Conservation (phyloP, 2,888 invertebrate genomes). For the Caenorhabditis imperialis region DNA sequence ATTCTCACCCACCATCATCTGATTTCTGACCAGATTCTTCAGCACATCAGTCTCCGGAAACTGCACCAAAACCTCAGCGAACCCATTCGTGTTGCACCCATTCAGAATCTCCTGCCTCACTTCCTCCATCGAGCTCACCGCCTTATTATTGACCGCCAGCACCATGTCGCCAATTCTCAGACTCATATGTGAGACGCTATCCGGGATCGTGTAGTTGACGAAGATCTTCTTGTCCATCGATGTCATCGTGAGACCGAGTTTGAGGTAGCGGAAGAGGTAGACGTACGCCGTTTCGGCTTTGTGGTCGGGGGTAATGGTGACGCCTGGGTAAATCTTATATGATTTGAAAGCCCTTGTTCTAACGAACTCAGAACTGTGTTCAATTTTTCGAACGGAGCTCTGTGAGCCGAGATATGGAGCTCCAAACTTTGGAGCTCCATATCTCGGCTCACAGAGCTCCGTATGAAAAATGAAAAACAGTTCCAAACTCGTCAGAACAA, state of each 20-base stretch:
- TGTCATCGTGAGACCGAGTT: conserved; percentile 31
- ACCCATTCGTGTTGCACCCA: conserved; percentile 13
- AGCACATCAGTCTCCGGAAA: conserved; percentile 23
- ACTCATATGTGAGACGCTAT: conserved; percentile 9
- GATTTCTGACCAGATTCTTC: conserved; percentile 22
- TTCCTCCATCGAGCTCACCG: conserved; percentile 5
- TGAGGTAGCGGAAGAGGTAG: conserved; percentile 29
- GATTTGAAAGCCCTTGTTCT: too few relatives aligned
- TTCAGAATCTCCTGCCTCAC: conserved; percentile 7
- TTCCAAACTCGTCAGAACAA: too few relatives aligned
- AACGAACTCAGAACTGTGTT: too few relatives aligned
- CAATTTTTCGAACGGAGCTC: too few relatives aligned
- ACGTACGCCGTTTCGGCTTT: conserved; percentile 3
- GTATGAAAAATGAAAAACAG: too few relatives aligned
- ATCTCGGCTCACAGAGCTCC: too few relatives aligned
- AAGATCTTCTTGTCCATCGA: conserved; percentile 3
- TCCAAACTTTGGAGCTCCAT: too few relatives aligned
- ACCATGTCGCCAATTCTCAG: conserved; percentile 37
- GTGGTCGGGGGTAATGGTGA: not conserved
- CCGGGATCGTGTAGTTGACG: conserved; percentile 37
- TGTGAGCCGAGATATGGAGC: too few relatives aligned
- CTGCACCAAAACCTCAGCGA: conserved; percentile 10
- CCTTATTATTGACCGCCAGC: conserved; percentile 13
- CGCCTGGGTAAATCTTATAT: too few relatives aligned
- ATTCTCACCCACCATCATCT: conserved; percentile 22